phyloP scores from a whole-genome alignment of 2,113 vertebrate genomes.

The Lophius piscatorius region DNA sequence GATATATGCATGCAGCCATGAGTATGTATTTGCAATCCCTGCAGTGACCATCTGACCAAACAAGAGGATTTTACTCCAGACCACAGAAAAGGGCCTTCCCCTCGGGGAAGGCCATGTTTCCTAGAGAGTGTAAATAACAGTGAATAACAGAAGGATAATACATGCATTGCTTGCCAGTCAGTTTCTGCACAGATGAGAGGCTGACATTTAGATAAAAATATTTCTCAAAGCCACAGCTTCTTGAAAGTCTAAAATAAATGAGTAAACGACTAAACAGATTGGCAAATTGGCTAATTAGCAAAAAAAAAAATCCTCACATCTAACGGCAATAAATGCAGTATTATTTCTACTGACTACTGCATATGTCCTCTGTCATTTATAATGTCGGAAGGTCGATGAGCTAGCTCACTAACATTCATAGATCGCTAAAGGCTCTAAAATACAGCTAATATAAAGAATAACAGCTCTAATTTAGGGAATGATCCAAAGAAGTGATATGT shows the following conservation, averaged over 20 bases:
- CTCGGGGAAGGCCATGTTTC: slow-evolving; percentile 18
- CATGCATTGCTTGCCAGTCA: slow-evolving; percentile 31
- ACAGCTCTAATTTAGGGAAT: too few relatives aligned
- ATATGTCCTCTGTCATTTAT: too few relatives aligned
- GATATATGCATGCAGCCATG: slow-evolving; percentile 33
- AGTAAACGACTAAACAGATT: not conserved
- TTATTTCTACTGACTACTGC: too few relatives aligned
- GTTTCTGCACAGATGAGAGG: slow-evolving; percentile 14
- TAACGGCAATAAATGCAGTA: too few relatives aligned
- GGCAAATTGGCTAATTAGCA: too few relatives aligned
- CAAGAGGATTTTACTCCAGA: slow-evolving; percentile 60
- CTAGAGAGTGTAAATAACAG: slow-evolving; percentile 33
- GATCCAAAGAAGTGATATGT: too few relatives aligned
- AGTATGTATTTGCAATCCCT: slow-evolving; percentile 35
- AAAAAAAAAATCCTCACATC: too few relatives aligned
- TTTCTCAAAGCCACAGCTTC: not conserved
- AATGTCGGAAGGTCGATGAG: too few relatives aligned
- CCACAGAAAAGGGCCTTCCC: slow-evolving; percentile 36
- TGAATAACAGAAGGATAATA: slow-evolving; percentile 28
- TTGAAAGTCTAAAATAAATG: not conserved
- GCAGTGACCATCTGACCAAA: slow-evolving; percentile 73
- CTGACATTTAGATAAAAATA: slow-evolving; percentile 1
- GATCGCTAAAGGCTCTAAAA: too few relatives aligned
- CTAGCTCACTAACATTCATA: too few relatives aligned
- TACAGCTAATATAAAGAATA: too few relatives aligned